Evolutionary conservation across 2,797 vertebrate genomes (phyloP).

Genomic region (Syngnathus acus): DNA sequence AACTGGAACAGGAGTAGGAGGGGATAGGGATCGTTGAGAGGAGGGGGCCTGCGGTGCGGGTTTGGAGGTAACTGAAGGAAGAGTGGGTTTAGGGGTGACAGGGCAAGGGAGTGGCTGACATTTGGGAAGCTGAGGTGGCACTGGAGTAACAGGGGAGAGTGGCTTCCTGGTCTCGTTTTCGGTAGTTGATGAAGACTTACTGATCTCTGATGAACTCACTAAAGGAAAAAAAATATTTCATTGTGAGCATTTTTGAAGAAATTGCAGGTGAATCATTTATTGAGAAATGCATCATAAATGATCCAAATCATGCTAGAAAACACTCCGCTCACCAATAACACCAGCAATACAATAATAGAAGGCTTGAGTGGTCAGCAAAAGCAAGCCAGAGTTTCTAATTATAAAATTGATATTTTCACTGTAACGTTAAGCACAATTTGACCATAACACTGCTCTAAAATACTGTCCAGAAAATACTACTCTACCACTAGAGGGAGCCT

Average conservation of each 20-base stretch:
- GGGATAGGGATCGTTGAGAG: slow-evolving; percentile 34
- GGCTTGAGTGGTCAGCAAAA: no score
- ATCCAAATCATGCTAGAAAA: no score
- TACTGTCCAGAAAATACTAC: no score
- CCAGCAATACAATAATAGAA: no score
- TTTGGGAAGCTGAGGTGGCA: slow-evolving; percentile 38
- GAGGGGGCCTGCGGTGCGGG: slow-evolving; percentile 9
- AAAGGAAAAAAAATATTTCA: neutral
- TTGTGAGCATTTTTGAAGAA: neutral
- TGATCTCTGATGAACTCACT: slow-evolving; percentile 51
- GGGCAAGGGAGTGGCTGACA: slow-evolving; percentile 19
- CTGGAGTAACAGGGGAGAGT: slow-evolving; percentile 36
- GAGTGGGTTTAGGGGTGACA: slow-evolving; percentile 42
- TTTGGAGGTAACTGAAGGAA: slow-evolving; percentile 33
- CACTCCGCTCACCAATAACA: no score
- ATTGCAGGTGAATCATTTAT: neutral
- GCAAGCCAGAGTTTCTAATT: no score
- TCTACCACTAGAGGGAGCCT: no score
- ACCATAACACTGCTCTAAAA: no score
- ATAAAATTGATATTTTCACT: no score
- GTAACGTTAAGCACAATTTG: no score
- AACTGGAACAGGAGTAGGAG: slow-evolving; percentile 34
- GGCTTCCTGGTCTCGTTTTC: slow-evolving; percentile 59
- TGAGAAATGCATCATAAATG: no score
- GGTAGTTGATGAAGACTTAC: slow-evolving; percentile 34